Conservation (phyloP, 2,888 invertebrate species). For the Drosophila infuscata region DNA sequence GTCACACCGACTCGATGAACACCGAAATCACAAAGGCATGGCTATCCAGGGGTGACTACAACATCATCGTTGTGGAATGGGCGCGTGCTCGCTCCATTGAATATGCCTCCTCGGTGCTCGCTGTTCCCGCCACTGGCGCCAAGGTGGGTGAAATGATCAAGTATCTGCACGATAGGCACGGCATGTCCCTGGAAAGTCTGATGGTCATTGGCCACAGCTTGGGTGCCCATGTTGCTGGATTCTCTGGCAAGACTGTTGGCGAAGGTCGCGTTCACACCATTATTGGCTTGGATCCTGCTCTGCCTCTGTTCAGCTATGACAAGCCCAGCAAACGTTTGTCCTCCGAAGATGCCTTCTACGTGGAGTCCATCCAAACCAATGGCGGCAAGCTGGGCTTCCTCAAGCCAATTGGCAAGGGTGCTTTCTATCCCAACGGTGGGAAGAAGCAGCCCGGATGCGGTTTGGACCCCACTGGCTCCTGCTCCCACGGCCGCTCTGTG, state of each 20-base stretch:
- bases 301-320: constrained; percentile 75
- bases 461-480: constrained; percentile 81
- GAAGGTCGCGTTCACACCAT: constrained; percentile 87
- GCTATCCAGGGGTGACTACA: constrained; percentile 86
- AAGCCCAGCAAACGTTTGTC: constrained; percentile 71
- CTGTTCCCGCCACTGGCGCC: constrained; percentile 73
- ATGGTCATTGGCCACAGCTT: constrained; percentile 87
- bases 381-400: constrained; percentile 81
- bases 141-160: constrained; percentile 78
- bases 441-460: constrained; percentile 86
- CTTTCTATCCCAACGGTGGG: constrained; percentile 86
- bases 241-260: constrained; percentile 87
- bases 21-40: constrained; percentile 84
- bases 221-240: constrained; percentile 87
- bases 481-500: constrained; percentile 85
- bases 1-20: constrained; percentile 85
- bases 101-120: constrained; percentile 86
- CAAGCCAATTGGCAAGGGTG: constrained; percentile 84
- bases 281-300: constrained; percentile 85
- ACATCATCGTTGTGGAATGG: constrained; percentile 88
- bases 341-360: constrained; percentile 79
- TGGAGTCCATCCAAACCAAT: constrained; percentile 83
- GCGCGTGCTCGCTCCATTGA: constrained; percentile 86
- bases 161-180: constrained; percentile 85
- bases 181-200: constrained; percentile 84